A percentile compares a stretch with the other conserved stretches of the same genome.
Conservation (phyloP, 1,140 invertebrate genomes). For the Linepithema humile region DNA sequence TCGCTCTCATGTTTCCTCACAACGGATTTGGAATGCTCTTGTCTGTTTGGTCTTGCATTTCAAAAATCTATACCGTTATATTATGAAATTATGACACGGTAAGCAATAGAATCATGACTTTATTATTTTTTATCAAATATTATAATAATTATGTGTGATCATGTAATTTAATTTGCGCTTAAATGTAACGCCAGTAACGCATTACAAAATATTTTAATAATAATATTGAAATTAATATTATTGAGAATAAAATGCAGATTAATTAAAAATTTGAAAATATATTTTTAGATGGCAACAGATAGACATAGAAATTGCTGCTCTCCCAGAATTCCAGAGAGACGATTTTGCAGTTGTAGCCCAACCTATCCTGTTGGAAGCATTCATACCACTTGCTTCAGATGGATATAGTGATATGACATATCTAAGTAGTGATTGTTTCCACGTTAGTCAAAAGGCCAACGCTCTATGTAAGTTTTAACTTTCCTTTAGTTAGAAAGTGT, state of each 20-base stretch:
- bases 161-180: neutral
- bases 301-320: constrained; percentile 76
- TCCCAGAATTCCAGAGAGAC: constrained; percentile 84
- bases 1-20: constrained; percentile 78
- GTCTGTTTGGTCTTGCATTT: constrained; percentile 81
- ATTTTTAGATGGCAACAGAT: constrained; percentile 74
- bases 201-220: neutral
- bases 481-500: neutral
- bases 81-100: constrained; percentile 80
- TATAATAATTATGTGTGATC: neutral
- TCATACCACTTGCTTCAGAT: constrained; percentile 76
- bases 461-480: constrained; percentile 82
- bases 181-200: neutral
- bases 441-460: constrained; percentile 88
- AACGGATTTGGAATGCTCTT: constrained; percentile 83
- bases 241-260: neutral
- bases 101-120: constrained; percentile 67
- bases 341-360: constrained; percentile 89
- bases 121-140: constrained; percentile 7
- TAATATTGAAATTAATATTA: neutral
- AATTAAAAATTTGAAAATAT: neutral
- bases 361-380: constrained; percentile 82
- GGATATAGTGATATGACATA: constrained; percentile 85
- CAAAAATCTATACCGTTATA: constrained; percentile 65
- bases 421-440: constrained; percentile 90